Evolutionary conservation across 2,113 vertebrate genomes (phyloP).

Genomic region (Oreochromis spilurus): DNA sequence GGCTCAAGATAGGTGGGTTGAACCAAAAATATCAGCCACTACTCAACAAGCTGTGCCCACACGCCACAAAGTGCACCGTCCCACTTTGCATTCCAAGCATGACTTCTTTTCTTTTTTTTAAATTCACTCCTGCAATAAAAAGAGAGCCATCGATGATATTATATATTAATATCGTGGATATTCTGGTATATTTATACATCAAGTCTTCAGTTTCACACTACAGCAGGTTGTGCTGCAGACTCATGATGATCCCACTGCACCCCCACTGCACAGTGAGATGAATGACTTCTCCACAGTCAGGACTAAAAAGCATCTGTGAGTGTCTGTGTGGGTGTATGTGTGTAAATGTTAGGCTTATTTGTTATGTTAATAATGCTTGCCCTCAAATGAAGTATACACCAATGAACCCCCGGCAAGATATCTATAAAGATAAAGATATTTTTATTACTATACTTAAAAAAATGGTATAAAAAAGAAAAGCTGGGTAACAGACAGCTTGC

Average conservation of each 20-base stretch:
- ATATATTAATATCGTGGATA: neutral
- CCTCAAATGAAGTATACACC: neutral
- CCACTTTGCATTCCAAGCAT: neutral
- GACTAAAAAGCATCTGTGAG: slow-evolving; percentile 19
- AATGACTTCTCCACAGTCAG: slow-evolving; percentile 6
- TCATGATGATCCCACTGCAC: slow-evolving; percentile 1
- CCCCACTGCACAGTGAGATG: slow-evolving; percentile 13
- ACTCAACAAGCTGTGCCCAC: slow-evolving; percentile 14
- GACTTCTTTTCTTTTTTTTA: neutral
- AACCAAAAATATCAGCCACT: slow-evolving; percentile 50
- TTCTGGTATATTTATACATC: neutral
- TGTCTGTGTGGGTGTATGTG: neutral
- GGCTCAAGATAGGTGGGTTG: slow-evolving; percentile 26
- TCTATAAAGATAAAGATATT: neutral
- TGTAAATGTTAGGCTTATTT: neutral
- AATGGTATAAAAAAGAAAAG: neutral
- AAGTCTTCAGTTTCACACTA: slow-evolving; percentile 29
- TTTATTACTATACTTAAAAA: neutral
- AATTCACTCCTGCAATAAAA: neutral
- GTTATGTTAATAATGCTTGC: neutral
- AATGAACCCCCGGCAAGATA: neutral
- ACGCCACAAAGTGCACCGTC: neutral
- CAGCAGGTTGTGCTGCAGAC: slow-evolving; percentile 43
- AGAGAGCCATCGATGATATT: neutral
- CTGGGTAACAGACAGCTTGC: neutral